Base-by-base conservation (phyloP, 2,113 vertebrate genomes). In the Oreochromis niloticus region DNA sequence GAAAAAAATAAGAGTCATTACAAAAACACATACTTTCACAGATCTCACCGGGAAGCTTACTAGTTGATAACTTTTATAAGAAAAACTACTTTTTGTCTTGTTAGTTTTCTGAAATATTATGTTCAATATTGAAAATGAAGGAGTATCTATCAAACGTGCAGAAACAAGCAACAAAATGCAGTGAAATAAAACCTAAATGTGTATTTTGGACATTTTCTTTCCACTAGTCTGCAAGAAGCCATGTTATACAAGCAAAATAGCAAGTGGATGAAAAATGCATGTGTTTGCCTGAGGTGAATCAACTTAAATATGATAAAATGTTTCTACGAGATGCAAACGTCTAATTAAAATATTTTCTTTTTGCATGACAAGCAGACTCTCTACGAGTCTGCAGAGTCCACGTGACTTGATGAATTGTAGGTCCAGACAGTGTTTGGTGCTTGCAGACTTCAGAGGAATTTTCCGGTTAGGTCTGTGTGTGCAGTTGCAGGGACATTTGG, bases 71-170 rank as follows among this genome's bases (percentile, higher is more conserved):
- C 2, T 22, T 71, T 14, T 14, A 71, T 13, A 41, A 68, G 7
- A 19, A 34, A 61, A 41, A 41, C 0, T 0, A 24, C 2, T n/a
- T 39, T 1, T 13, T 66, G 34, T 66, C 34, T 1, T 24, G 36
- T 41, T 13, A 68, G 36, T 41, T 68, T 68, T 68, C 11, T 41
- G 7, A 68, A 41, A 68, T 41, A 24, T 9, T 16, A 43, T 9
- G n/a, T 71, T 43, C 19, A 71, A 71, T 24, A 24, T 41, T 6
- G 12, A 71, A 71, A 16, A 71, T 0, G 7, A 71, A 24, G 12
- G n/a, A 6, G n/a, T 17, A 17, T 27, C 22, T 3, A 46, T 0
- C 68, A 73, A 46, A 46, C 8, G 0, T 27, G 39, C 8, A 73
- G 68, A 46, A 73, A 46, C 41, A 17, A 41, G n/a, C 7, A 43